Base-by-base conservation (phyloP, 2,888 invertebrate genomes). In the Pyrrhosoma nymphula region DNA sequence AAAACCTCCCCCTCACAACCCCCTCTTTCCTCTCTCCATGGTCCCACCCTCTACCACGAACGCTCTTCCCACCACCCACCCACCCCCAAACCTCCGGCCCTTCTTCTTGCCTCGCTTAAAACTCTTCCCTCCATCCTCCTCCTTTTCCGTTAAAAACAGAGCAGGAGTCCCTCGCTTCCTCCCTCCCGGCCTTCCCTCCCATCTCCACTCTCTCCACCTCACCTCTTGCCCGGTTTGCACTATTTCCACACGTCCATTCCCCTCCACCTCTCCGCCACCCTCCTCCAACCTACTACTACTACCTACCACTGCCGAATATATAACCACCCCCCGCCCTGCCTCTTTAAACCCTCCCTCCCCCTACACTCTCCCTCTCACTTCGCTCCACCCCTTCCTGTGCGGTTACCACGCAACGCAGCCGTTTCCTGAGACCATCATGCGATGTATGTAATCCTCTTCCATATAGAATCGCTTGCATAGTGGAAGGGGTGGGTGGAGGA, bases 361-460 rank as follows among this genome's bases (percentile, higher is more conserved):
- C 2, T 3, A 0, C n/a, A 26, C 89, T n/a, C 26, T n/a, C 26
- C 6, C n/a, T n/a, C 89, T n/a, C 56, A 20, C 23, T 47, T 47
- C 35, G 16, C 56, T 55, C 90, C 23, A 30, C 69, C 93, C 47
- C 93, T 69, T 47, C 69, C 93, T 47, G 26, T 93, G 93, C 47
- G 93, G 93, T 93, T 93, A 93, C 93, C 93, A 69, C 93, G 93
- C 93, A 93, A 93, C 93, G 69, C 93, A 69, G 69, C 91, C 91
- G 91, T 91, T 91, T 91, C 91, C 93, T 93, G 93, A 93, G 93
- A 93, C 93, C 75, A 93, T 93, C 93, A 93, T 93, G 93, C 75
- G 93, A 93, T 93, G 69, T 75, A 69, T 93, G 93, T 93, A 93
- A 93, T 93, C 93, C 93, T 69, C 93, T 93, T 75, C 75, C 93